Evolutionary conservation across 1,140 invertebrate genomes (phyloP).

Genomic region (Homalodisca vitripennis): DNA sequence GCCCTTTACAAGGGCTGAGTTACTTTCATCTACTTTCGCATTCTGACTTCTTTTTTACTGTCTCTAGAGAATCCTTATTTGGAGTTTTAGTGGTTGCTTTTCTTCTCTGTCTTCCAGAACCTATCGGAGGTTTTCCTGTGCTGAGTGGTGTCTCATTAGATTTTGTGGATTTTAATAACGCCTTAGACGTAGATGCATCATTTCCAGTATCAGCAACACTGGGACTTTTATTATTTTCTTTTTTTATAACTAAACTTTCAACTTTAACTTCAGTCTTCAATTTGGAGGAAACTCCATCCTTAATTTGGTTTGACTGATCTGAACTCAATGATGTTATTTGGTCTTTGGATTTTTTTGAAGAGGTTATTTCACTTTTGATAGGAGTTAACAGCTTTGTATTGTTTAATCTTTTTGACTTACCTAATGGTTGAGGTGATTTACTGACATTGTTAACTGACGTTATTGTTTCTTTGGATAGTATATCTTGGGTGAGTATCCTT

Average conservation of each 20-base stretch:
- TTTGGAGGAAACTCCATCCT: not conserved
- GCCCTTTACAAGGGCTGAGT: too few relatives aligned
- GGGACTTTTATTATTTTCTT: not conserved
- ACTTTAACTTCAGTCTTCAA: not conserved
- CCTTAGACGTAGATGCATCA: not conserved
- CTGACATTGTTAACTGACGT: not conserved
- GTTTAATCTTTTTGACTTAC: not conserved
- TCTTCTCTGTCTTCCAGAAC: conserved; percentile 1
- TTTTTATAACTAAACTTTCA: not conserved
- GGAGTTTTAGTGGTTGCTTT: conserved; percentile 21
- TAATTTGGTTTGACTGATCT: not conserved
- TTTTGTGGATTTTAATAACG: not conserved
- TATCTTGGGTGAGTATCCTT: not conserved
- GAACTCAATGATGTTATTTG: not conserved
- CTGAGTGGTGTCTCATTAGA: not conserved
- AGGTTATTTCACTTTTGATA: not conserved
- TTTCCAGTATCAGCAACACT: not conserved
- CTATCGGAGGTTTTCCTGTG: not conserved
- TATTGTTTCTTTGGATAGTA: not conserved
- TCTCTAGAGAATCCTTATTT: conserved; percentile 16
- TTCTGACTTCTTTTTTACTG: too few relatives aligned
- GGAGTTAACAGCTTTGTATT: not conserved
- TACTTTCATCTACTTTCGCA: too few relatives aligned
- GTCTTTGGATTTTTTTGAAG: not conserved
- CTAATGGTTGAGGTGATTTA: not conserved